Base-by-base conservation (phyloP, 2,797 vertebrate genomes). In the Muraenolepis orangiensis region DNA sequence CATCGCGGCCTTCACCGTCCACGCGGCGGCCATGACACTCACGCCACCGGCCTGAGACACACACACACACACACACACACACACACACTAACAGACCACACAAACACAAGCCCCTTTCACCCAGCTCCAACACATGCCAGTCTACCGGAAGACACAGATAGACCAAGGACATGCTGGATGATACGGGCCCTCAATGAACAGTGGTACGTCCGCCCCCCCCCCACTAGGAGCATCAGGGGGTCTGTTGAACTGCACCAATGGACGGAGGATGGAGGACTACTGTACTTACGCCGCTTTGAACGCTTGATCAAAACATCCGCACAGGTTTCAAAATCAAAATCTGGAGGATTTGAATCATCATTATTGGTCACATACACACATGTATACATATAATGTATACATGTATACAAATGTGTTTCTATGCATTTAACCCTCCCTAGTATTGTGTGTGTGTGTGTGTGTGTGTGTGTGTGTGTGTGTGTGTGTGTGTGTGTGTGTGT, bases 1-100 rank as follows among this genome's bases (percentile, higher is more conserved):
- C 81, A 90, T 96, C 6, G 97, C 96, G 8, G 87, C 96, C 0
- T 97, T 97, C 85, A 96, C 94, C 0, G 93, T 99, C 74, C 93
- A 97, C 23, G 94, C 97, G 5, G 96, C 97, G 1, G 95, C 94
- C 10, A 93, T 76, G 73, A 97, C 95, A 0, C 92, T 99, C 30
- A 90, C 78, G 0, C 85, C 77, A 1, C 88, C 91, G 28, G 87
- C 88, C 69, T 92, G 84, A 91, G 69, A 72, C 51, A 31, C 20
- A n/a, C 46, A 74, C 72, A 70, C 13, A 66, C 23, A 31, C 29
- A 36, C 31, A 28, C 57, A 66, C 32, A 36, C 51, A 32, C 30
- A 29, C 26, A 40, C n/a, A 73, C 32, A 32, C 18, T n/a, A 26
- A 42, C 8, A 2, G 5, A 51, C 16, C 8, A 70, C 8, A 61